phyloP scores from a whole-genome alignment of 2,888 invertebrate species.

The Agriopis leucophaearia region DNA sequence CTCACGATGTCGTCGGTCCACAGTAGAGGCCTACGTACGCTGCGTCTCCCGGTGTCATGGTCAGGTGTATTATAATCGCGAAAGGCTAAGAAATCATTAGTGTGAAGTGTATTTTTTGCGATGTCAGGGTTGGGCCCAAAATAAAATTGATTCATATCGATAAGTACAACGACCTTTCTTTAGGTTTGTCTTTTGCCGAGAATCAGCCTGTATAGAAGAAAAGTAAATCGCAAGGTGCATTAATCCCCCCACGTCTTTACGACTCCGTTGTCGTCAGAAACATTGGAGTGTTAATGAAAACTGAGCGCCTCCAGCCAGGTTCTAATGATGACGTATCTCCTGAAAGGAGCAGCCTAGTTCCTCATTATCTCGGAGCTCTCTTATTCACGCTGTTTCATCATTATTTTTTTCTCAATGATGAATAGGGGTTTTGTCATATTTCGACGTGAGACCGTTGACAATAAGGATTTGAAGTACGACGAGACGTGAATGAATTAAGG shows the following conservation, averaged over 20 bases:
- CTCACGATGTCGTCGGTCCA: too few relatives aligned
- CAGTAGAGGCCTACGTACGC: too few relatives aligned
- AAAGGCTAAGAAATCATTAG: too few relatives aligned
- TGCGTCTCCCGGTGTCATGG: too few relatives aligned
- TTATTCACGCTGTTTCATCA: conserved; percentile 56
- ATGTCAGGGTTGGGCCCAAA: too few relatives aligned
- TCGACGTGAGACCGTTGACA: conserved; percentile 40
- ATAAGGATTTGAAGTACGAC: conserved; percentile 39
- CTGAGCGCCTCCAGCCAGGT: conserved; percentile 71
- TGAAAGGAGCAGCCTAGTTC: conserved; percentile 72
- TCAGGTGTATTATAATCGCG: too few relatives aligned
- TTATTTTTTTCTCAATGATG: conserved; percentile 64
- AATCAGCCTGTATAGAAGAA: neutral
- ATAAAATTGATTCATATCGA: neutral
- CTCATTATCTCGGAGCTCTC: conserved; percentile 76
- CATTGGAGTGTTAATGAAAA: conserved; percentile 81
- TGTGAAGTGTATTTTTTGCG: too few relatives aligned
- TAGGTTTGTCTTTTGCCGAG: neutral
- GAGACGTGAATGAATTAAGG: conserved; percentile 40
- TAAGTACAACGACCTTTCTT: neutral
- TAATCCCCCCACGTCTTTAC: conserved; percentile 57
- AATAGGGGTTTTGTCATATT: conserved; percentile 57
- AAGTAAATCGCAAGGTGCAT: conserved; percentile 47
- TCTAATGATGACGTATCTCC: conserved; percentile 81
- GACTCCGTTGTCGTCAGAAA: conserved; percentile 69